Evolutionary conservation across 2,888 invertebrate species (phyloP), one percentile per base, ranked within the genome.

Genomic region (Acronicta alni): DNA sequence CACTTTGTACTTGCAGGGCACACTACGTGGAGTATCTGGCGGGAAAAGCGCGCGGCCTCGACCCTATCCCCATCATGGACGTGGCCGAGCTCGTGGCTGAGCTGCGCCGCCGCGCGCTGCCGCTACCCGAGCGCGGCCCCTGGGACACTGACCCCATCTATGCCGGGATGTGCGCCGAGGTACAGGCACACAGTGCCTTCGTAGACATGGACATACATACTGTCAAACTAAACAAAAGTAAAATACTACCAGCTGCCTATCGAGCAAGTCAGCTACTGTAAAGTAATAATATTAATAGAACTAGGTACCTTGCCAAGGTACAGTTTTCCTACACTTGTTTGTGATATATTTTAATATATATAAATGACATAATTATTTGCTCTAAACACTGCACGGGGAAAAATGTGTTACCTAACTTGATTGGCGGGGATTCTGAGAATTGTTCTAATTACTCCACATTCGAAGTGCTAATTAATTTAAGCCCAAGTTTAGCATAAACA

Each of bases 11-110:
- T 93, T 94, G 64, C 95, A 99, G 99, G 96, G 95, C 96, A 87
- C 99, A 99, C 95, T 99, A 98, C 96, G 97, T 98, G 91, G 99
- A 99, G 95, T 98, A 99, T 95, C 96, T 99, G 95, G 98, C 98
- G 87, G 96, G 96, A 82, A 95, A 97, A 89, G 97, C 99, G 92
- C 97, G 97, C 90, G 96, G 95, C 84, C 95, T 99, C 89, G 99
- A 99, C 94, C 99, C 99, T 7, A 95, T 98, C 84, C 96, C 96
- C 76, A 97, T 99, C 86, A 97, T 99, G 95, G 97, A 97, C 89
- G 95, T 97, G 89, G 96, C 96, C 80, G 98, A 98, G 88, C 96
- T 98, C 83, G 96, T 97, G 80, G 98, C 98, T 81, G 98, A 98
- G 91, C 95, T 98, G 87, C 96, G 97, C 81, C 96, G 98, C 82